These are phyloP conservation scores for Antechinus stuartii DNA, from an alignment of 2,113 vertebrate species.

Conservation along the genomic window DNA sequence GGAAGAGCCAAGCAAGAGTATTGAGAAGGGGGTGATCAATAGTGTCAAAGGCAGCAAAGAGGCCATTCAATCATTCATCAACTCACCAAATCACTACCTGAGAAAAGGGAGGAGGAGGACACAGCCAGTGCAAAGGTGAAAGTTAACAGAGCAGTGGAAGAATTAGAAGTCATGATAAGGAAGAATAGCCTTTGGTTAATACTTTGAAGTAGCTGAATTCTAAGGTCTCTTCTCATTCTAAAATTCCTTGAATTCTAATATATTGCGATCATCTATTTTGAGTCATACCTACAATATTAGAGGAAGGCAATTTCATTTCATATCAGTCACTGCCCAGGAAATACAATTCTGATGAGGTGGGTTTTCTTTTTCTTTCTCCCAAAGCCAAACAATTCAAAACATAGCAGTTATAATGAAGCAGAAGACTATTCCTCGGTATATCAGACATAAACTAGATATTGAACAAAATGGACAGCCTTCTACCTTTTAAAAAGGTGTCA, in stretches of 20 bases:
- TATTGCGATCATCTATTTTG: slow-evolving; percentile 25
- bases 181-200: no score
- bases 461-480: slow-evolving; percentile 57
- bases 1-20: background rate
- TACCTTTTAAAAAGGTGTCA: slow-evolving; percentile 50
- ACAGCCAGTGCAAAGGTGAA: background rate
- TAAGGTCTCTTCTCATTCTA: no score
- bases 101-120: background rate
- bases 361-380: slow-evolving; percentile 13
- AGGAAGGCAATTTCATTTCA: slow-evolving; percentile 31
- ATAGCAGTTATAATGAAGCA: slow-evolving; percentile 55
- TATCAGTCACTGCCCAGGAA: slow-evolving; percentile 40
- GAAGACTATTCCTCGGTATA: slow-evolving; percentile 40
- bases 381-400: slow-evolving; percentile 60
- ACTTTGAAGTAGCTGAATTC: no score
- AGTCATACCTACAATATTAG: slow-evolving; percentile 6
- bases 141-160: no score
- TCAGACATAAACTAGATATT: slow-evolving; percentile 41
- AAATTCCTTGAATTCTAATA: slow-evolving; percentile 14
- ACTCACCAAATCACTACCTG: background rate
- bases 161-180: no score
- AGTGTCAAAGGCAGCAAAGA: background rate
- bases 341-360: slow-evolving; percentile 8
- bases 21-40: background rate
- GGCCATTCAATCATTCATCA: background rate